phyloP scores from a whole-genome alignment of 2,888 invertebrate genomes.

The Saturnia japonica region DNA sequence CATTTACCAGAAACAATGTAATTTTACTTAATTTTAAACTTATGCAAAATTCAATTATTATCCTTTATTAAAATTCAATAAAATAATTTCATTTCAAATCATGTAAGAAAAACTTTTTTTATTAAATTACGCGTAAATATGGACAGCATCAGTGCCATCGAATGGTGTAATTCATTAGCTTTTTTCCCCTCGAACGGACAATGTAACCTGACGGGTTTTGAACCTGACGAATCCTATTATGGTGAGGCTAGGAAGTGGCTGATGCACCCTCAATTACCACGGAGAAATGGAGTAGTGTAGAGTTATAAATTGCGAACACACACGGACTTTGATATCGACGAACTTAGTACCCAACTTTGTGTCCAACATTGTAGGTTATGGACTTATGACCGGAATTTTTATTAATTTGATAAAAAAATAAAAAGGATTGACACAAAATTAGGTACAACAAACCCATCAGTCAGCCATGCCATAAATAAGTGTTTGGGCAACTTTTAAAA shows the following conservation, averaged over 20 bases:
- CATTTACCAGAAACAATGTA: neutral
- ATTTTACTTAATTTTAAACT: neutral
- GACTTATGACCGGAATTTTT: no score
- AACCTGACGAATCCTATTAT: constrained; percentile 50
- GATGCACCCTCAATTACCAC: constrained; percentile 64
- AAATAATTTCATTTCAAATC: neutral
- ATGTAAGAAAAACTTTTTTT: neutral
- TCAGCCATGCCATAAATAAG: no score
- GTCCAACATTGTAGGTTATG: neutral
- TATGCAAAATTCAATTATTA: neutral
- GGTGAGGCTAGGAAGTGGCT: constrained; percentile 58
- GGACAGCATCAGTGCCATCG: constrained; percentile 1
- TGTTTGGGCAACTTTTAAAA: neutral
- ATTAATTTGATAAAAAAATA: no score
- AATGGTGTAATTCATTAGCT: constrained; percentile 38
- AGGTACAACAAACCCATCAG: no score
- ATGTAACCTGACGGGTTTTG: constrained; percentile 41
- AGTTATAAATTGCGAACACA: constrained; percentile 25
- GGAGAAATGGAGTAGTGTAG: constrained; percentile 64
- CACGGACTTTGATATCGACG: neutral
- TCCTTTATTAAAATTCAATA: neutral
- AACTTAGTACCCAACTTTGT: neutral
- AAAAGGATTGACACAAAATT: no score
- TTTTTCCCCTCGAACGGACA: constrained; percentile 39
- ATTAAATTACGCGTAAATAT: neutral